These are phyloP conservation scores for Euura lappo DNA, from an alignment of 1,140 invertebrate genomes.

Conservation along the genomic window DNA sequence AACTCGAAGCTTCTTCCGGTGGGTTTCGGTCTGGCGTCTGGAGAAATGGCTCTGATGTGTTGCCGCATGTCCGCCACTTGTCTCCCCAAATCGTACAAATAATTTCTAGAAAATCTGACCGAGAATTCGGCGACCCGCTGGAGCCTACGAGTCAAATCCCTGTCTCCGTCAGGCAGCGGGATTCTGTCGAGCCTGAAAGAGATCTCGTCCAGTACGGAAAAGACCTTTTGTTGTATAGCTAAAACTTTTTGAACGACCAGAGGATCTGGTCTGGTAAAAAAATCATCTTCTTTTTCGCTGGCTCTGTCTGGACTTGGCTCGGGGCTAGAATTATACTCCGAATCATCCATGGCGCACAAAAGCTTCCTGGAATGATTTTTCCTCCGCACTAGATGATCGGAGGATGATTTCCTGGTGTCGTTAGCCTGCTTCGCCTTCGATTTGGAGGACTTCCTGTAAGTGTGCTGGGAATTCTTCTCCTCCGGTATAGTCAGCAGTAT, in stretches of 20 bases:
- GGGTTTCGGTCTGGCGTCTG: conserved; percentile 31
- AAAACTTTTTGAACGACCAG: conserved; percentile 45
- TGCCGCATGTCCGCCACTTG: conserved; percentile 47
- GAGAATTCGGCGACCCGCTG: conserved; percentile 52
- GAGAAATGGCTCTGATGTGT: conserved; percentile 40
- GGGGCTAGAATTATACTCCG: conserved; percentile 42
- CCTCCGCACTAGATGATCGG: conserved; percentile 36
- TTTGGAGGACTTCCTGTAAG: conserved; percentile 25
- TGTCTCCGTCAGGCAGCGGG: conserved; percentile 53
- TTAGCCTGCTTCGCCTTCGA: conserved; percentile 20
- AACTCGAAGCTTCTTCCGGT: conserved; percentile 37
- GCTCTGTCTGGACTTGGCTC: conserved; percentile 34
- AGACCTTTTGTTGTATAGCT: conserved; percentile 47
- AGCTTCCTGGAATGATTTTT: conserved; percentile 33
- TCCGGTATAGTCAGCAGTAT: conserved; percentile 37
- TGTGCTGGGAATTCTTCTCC: conserved; percentile 23
- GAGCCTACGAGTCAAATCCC: conserved; percentile 48
- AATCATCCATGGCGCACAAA: conserved; percentile 26
- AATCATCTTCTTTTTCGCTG: conserved; percentile 14
- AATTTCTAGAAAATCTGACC: conserved; percentile 55
- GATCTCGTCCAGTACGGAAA: conserved; percentile 51
- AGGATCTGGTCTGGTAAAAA: conserved; percentile 37
- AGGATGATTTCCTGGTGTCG: conserved; percentile 34
- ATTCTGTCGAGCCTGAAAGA: conserved; percentile 48
- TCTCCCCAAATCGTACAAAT: conserved; percentile 54